Percentiles rank a stretch among this genome's conserved stretches.
These are phyloP conservation scores for Macaria notata DNA, from an alignment of 2,888 invertebrate species.

Conservation along the genomic window DNA sequence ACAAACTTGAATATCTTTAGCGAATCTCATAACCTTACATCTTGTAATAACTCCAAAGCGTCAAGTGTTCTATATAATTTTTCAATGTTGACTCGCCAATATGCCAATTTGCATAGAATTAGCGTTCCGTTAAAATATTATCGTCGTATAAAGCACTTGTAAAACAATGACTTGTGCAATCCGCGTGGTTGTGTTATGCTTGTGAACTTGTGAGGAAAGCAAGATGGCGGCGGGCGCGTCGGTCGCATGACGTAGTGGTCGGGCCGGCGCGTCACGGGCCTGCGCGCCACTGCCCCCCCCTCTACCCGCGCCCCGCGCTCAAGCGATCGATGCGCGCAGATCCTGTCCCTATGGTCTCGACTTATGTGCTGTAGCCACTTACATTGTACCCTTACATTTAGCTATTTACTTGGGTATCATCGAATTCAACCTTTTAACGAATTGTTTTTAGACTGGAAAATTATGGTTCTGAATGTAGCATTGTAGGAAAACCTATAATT, in stretches of 20 bases:
- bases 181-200: slow-evolving; percentile 14
- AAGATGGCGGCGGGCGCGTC: slow-evolving; percentile 27
- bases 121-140: slow-evolving; percentile 3
- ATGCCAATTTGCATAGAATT: neutral
- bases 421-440: no score
- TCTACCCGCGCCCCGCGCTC: slow-evolving; percentile 1
- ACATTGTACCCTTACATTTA: slow-evolving; percentile 16
- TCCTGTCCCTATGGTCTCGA: slow-evolving; percentile 7
- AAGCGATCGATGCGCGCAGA: slow-evolving; percentile 46
- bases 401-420: slow-evolving; percentile 23
- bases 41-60: no score
- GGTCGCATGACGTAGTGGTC: slow-evolving; percentile 36
- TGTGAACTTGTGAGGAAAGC: slow-evolving; percentile 22
- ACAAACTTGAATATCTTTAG: no score
- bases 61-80: neutral
- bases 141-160: neutral
- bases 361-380: slow-evolving; percentile 14
- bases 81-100: slow-evolving; percentile 3
- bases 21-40: no score
- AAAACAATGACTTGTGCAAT: neutral
- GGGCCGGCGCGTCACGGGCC: slow-evolving; percentile 43
- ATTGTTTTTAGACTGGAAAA: no score
- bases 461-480: no score
- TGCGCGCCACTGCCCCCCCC: slow-evolving; percentile 45
- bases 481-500: no score